These are phyloP conservation scores for Aphrophora alni DNA, from an alignment of 2,888 invertebrate genomes.

Conservation along the genomic window DNA sequence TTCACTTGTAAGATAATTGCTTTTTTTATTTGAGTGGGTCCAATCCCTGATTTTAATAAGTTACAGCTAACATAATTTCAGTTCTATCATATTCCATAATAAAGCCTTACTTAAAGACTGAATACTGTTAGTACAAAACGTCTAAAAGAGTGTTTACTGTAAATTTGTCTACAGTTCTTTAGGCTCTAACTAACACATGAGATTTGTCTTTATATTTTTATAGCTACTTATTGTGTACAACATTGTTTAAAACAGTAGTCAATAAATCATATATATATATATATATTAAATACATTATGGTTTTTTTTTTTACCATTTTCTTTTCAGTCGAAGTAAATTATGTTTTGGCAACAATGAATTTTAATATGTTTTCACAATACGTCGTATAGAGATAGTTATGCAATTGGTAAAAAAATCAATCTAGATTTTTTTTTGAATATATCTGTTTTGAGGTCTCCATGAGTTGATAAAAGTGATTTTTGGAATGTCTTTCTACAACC, in stretches of 20 bases:
- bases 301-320: no score
- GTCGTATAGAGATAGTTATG: no score
- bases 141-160: not conserved
- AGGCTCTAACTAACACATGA: not conserved
- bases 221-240: not conserved
- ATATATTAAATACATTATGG: no score
- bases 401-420: no score
- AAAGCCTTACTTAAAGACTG: slow-evolving; percentile 1
- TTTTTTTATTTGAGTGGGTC: not conserved
- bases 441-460: no score
- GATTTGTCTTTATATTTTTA: slow-evolving; percentile 2
- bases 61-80: not conserved
- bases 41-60: not conserved
- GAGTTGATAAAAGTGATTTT: no score
- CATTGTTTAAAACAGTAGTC: not conserved
- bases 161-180: not conserved
- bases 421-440: no score
- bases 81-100: not conserved
- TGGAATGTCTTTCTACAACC: no score
- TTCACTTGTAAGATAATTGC: not conserved
- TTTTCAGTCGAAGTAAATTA: no score
- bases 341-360: no score
- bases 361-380: no score
- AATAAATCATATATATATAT: no score
- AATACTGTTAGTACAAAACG: not conserved